These are phyloP conservation scores for Dasypogon diadema DNA, from an alignment of 2,888 invertebrate genomes.

Conservation along the genomic window DNA sequence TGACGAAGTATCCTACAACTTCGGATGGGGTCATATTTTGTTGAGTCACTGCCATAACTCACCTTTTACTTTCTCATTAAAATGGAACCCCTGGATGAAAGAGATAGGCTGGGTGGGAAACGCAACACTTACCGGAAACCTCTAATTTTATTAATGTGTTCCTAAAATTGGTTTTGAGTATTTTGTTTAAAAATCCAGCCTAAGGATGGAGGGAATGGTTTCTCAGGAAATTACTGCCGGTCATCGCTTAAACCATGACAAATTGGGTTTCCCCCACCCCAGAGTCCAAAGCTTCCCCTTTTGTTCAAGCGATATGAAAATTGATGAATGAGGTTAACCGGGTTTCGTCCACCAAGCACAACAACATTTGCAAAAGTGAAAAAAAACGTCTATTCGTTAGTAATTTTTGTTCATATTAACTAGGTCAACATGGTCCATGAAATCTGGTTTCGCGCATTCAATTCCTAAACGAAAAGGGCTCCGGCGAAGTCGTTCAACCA, in stretches of 20 bases:
- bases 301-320: slow-evolving; percentile 39
- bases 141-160: slow-evolving; percentile 33
- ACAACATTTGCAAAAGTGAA: background rate
- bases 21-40: slow-evolving; percentile 7
- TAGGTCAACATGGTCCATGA: slow-evolving; percentile 28
- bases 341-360: background rate
- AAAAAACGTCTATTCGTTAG: background rate
- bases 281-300: background rate
- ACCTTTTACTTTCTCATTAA: slow-evolving; percentile 41
- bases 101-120: background rate
- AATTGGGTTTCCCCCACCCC: slow-evolving; percentile 4
- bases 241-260: slow-evolving; percentile 34
- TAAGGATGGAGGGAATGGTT: background rate
- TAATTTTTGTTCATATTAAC: slow-evolving; percentile 10
- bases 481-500: slow-evolving; percentile 10
- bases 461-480: slow-evolving; percentile 21
- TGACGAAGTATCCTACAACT: slow-evolving; percentile 2
- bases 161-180: slow-evolving; percentile 35
- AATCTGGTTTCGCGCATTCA: slow-evolving; percentile 31
- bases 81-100: background rate
- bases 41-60: slow-evolving; percentile 30
- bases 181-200: slow-evolving; percentile 20
- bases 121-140: background rate
- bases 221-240: slow-evolving; percentile 1
- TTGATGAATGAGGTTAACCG: slow-evolving; percentile 37